phyloP scores from a whole-genome alignment of 2,888 invertebrate genomes.

The Platycnemis pennipes region DNA sequence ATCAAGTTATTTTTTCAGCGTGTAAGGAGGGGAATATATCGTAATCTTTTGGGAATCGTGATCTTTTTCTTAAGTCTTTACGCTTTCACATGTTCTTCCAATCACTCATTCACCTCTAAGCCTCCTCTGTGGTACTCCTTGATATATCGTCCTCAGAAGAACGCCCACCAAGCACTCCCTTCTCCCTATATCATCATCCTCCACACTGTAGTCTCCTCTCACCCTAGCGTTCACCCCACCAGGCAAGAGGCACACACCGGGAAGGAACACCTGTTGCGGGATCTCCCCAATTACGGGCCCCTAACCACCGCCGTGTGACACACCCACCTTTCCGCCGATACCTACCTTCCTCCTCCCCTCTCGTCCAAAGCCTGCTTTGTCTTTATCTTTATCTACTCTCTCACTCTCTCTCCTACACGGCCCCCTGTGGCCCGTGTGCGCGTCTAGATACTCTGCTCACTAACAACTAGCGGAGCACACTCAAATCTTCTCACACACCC shows the following conservation, averaged over 20 bases:
- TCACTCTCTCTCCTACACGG: too few species aligned
- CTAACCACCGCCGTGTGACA: conserved; percentile 55
- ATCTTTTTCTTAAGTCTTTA: background rate
- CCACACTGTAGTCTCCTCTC: background rate
- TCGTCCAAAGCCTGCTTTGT: background rate
- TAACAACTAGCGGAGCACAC: background rate
- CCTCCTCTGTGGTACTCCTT: background rate
- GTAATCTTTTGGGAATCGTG: background rate
- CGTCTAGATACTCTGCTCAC: background rate
- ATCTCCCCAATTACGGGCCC: conserved; percentile 54
- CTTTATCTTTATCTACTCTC: too few species aligned
- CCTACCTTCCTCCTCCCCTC: background rate
- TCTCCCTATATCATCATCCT: background rate
- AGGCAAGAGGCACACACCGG: conserved; percentile 1
- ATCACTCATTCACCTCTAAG: background rate
- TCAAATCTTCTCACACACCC: background rate
- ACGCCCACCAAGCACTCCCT: background rate
- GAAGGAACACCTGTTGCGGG: conserved; percentile 63
- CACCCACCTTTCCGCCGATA: background rate
- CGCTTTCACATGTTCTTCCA: background rate
- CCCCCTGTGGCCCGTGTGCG: too few species aligned
- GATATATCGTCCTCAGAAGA: background rate
- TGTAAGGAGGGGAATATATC: background rate
- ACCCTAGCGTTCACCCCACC: background rate
- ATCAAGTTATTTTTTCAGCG: too few species aligned